A percentile compares a stretch with the other conserved stretches of the same genome.
phyloP scores from a whole-genome alignment of 2,888 invertebrate species.

The Beris chalybata region DNA sequence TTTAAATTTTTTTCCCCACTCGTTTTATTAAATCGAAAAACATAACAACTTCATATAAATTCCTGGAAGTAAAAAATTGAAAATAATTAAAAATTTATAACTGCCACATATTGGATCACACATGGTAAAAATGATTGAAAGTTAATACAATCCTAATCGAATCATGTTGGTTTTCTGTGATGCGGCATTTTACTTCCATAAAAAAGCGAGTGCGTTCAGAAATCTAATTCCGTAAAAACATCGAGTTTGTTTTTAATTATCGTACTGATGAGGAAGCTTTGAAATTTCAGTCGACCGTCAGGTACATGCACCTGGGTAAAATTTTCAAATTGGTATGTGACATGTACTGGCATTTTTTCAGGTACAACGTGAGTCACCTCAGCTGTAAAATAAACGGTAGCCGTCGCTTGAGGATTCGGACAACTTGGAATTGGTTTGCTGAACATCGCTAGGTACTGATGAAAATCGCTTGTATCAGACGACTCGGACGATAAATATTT shows the following conservation, averaged over 20 bases:
- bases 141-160: no score
- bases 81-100: no score
- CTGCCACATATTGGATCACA: no score
- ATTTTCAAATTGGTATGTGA: conserved; percentile 37
- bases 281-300: conserved; percentile 29
- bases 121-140: no score
- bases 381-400: conserved; percentile 55
- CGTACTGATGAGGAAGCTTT: conserved; percentile 19
- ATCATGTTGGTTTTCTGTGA: no score
- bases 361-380: conserved; percentile 43
- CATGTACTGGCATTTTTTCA: conserved; percentile 24
- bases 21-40: no score
- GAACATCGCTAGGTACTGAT: conserved; percentile 52
- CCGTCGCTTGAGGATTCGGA: conserved; percentile 57
- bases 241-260: conserved; percentile 26
- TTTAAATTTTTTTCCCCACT: no score
- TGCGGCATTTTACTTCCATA: no score
- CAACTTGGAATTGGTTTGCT: conserved; percentile 55
- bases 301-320: conserved; percentile 22
- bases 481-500: conserved; percentile 40
- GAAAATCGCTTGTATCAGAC: conserved; percentile 46
- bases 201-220: conserved; percentile 1
- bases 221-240: conserved; percentile 31
- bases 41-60: no score
- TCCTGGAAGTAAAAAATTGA: no score